Evolutionary conservation across 1,140 invertebrate genomes (phyloP).

Genomic region (Drosophila oshimai): DNA sequence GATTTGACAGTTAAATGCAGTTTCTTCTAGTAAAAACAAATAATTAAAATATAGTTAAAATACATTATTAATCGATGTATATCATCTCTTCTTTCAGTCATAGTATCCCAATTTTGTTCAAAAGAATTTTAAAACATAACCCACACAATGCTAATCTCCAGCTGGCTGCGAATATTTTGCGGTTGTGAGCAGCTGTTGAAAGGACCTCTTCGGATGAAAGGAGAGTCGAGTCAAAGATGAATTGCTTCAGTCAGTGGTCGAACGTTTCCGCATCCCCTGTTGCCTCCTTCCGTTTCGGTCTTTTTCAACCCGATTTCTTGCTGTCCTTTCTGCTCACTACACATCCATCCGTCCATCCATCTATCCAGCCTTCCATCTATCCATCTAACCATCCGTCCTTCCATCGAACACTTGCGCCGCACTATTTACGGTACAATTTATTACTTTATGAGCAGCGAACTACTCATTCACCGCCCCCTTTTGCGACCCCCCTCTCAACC

Average conservation of each 20-base stretch:
- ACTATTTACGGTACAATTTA: conserved; percentile 81
- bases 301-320: not conserved
- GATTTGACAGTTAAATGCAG: too few relatives aligned
- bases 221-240: conserved; percentile 56
- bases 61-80: too few relatives aligned
- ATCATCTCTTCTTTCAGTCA: too few relatives aligned
- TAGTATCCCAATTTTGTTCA: too few relatives aligned
- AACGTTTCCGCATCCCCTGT: not conserved
- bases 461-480: conserved; percentile 7
- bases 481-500: not conserved
- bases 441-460: conserved; percentile 78
- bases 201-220: not conserved
- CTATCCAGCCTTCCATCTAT: not conserved
- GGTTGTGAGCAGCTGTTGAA: conserved; percentile 43
- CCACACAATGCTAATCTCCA: not conserved
- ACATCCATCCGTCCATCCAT: conserved; percentile 6
- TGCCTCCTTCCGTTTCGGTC: not conserved
- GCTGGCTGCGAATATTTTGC: conserved; percentile 21
- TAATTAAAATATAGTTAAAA: too few relatives aligned
- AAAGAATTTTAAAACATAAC: not conserved
- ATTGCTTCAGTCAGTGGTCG: conserved; percentile 44
- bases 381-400: conserved; percentile 20
- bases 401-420: conserved; percentile 66
- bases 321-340: not conserved
- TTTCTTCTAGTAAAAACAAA: too few relatives aligned